Conservation (phyloP, 1,140 invertebrate species). For the Achatina immaculata region DNA sequence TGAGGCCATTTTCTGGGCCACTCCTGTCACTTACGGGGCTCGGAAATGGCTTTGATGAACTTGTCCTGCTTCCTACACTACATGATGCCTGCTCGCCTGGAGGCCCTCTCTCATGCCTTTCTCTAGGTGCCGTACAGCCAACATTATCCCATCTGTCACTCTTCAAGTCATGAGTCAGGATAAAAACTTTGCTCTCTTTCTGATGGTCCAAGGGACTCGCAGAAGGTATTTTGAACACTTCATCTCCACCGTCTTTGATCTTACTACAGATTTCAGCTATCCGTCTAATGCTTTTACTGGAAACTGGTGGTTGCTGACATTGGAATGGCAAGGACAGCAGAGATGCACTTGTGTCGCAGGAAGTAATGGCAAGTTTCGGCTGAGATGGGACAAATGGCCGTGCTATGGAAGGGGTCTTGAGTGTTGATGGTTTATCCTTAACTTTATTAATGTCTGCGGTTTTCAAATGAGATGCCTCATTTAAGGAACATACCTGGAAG, state of each 20-base stretch:
- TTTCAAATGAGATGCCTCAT: constrained; percentile 53
- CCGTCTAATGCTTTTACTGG: not conserved
- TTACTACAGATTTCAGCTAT: not conserved
- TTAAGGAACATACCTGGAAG: too few relatives aligned
- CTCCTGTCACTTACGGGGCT: constrained; percentile 60
- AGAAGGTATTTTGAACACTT: constrained; percentile 26
- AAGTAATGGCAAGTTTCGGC: not conserved
- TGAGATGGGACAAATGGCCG: not conserved
- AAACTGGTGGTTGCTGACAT: not conserved
- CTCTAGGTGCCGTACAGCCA: not conserved
- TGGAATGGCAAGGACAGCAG: constrained; percentile 11
- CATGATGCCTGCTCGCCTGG: not conserved
- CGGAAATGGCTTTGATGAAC: constrained; percentile 30
- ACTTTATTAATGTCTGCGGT: not conserved
- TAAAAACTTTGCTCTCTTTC: not conserved
- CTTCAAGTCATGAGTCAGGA: not conserved
- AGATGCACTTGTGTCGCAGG: not conserved
- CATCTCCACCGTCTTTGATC: not conserved
- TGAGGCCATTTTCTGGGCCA: constrained; percentile 68
- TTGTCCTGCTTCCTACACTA: not conserved
- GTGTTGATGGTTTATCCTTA: not conserved
- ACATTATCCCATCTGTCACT: not conserved
- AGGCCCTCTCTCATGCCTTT: not conserved
- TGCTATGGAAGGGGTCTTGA: not conserved
- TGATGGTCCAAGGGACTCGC: not conserved